Conservation (phyloP, 37 sponge, comb jelly and placozoan genomes). For the Oopsacas minuta region DNA sequence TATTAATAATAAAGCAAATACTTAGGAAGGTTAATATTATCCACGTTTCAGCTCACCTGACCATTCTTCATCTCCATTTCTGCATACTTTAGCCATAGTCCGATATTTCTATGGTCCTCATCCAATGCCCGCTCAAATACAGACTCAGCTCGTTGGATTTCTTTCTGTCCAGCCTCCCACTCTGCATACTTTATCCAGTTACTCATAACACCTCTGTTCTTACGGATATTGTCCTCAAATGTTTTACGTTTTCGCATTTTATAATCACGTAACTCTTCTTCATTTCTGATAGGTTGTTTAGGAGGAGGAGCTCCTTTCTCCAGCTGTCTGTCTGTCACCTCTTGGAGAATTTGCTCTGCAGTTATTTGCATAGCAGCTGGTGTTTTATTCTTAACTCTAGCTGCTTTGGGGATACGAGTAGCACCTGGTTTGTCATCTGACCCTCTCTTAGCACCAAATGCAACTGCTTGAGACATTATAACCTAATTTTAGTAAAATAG, state of each 20-base stretch:
- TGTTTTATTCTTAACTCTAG: conserved; percentile 89
- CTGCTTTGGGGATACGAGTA: conserved; percentile 45
- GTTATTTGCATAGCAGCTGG: conserved; percentile 93
- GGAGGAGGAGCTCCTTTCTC: conserved; percentile 78
- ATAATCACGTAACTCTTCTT: conserved; percentile 64
- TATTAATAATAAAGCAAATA: too few species aligned
- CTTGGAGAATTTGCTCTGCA: conserved; percentile 90
- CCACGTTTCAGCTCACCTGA: conserved; percentile 27
- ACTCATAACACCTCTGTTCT: conserved; percentile 65
- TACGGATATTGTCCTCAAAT: conserved; percentile 93
- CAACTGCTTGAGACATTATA: background rate
- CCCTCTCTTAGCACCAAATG: background rate
- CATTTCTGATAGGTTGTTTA: conserved; percentile 64
- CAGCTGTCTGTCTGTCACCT: conserved; percentile 71
- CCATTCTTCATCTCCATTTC: conserved; percentile 98
- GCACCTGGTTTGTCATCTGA: background rate
- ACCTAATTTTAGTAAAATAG: background rate
- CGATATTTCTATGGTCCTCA: conserved; percentile 68
- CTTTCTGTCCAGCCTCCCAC: conserved; percentile 85
- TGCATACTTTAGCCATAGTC: conserved; percentile 94
- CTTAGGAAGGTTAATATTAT: background rate
- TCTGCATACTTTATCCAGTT: conserved; percentile 95
- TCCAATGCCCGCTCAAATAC: conserved; percentile 88
- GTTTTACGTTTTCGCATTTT: conserved; percentile 74
- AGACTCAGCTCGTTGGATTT: conserved; percentile 58